Base-by-base conservation (phyloP, 2,113 vertebrate species). In the Willisornis vidua region DNA sequence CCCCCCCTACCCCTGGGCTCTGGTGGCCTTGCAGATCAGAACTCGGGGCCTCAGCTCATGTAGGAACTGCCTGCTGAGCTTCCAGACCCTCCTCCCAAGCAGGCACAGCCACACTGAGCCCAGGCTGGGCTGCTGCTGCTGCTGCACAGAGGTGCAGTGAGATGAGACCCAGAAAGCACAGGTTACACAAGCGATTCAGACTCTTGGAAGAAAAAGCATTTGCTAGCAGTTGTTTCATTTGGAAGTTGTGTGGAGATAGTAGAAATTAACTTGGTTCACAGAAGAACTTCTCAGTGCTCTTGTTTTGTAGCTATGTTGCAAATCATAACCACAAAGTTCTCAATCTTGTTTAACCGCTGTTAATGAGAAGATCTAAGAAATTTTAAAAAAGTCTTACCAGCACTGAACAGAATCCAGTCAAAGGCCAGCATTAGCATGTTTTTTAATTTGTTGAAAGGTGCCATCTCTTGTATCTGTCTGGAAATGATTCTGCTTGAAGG, bases 331-430 rank as follows among this genome's bases (percentile, higher is more conserved):
- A 54, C 49, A 45, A 37, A n/a, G 7, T 51, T 94, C 75, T 74
- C 45, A 31, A 2, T 71, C 41, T 70, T 71, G 9, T 57, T 54
- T 83, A 75, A 43, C 45, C 76, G 24, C 45, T 62, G 1, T 57
- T 77, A 62, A 33, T 43, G n/a, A 51, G 66, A 84, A 85, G 92
- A 82, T 37, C 10, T 4, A 72, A 91, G 87, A 78, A 96, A 75
- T 18, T 39, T 33, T 41, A 78, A 14, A 23, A 12, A 39, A 39
- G 41, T 51, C 98, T 98, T 98, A 98, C 98, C 98, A 20, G 78
- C 22, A 29, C 43, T 12, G 1, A 87, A 77, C 8, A 98, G 95
- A 91, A 98, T 79, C 75, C 97, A 96, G 61, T 83, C 79, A 83
- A 98, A 54, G 5, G 55, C 87, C 82, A 98, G 89, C 48, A 92